These are phyloP conservation scores for Petrolisthes cinctipes DNA, from an alignment of 2,888 invertebrate genomes.

Conservation along the genomic window DNA sequence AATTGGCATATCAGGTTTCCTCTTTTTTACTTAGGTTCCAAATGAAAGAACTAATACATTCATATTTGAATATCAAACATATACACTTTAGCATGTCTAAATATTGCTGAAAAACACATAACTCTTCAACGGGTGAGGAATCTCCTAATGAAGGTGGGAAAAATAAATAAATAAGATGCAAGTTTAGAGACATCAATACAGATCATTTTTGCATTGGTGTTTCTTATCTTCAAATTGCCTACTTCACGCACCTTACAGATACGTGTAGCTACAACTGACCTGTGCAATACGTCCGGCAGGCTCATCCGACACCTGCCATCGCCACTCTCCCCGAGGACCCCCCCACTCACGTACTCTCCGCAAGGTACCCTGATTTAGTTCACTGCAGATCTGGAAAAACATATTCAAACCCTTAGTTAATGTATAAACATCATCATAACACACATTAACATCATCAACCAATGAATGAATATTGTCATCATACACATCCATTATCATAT, in stretches of 20 bases:
- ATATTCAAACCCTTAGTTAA: background rate
- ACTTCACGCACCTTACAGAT: background rate
- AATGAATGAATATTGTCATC: no score
- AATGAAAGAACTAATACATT: background rate
- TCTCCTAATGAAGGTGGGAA: no score
- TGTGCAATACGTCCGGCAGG: conserved; percentile 39
- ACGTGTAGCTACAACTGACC: conserved; percentile 5
- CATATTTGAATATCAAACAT: no score
- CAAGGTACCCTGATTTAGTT: conserved; percentile 77
- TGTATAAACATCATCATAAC: background rate
- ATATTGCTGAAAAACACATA: no score
- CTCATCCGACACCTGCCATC: conserved; percentile 63
- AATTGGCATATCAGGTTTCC: background rate
- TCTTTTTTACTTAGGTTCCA: background rate
- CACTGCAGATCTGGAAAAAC: conserved; percentile 70
- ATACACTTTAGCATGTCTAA: no score
- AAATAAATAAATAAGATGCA: no score
- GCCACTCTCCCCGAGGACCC: conserved; percentile 78
- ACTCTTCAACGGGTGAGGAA: no score
- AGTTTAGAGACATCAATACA: no score
- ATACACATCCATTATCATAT: no score
- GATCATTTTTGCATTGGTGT: no score
- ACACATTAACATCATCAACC: background rate
- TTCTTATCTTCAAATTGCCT: background rate
- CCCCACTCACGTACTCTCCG: conserved; percentile 78